Base-by-base conservation (phyloP, 2,888 invertebrate species). In the Lottia gigantea region DNA sequence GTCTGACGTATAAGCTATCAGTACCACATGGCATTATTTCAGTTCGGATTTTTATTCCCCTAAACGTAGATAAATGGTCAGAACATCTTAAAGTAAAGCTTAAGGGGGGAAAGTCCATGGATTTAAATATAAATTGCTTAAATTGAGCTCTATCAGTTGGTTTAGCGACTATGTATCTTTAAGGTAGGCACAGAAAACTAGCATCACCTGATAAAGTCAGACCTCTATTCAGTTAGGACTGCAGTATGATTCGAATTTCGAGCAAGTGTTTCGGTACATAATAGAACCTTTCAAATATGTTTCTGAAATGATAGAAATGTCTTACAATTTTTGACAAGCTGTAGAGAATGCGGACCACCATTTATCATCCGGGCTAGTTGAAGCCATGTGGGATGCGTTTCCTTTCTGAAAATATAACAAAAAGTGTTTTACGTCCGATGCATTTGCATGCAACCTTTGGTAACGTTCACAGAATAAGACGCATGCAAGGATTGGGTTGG, bases 291-390 rank as follows among this genome's bases (percentile, higher is more conserved):
- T n/a, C n/a, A n/a, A n/a, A n/a, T n/a, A n/a, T n/a, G n/a, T n/a
- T n/a, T n/a, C 31, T 19, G 7, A 63, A 19, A 62, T n/a, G 14
- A 19, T 15, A 11, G 16, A 66, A 31, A 23, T 15, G 31, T 79
- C 84, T 78, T 75, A 87, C 86, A 82, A 92, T 90, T 76, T 76
- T 15, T 86, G 79, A 74, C 88, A 84, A 7, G 86, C 83, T 45
- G 88, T 85, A 82, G 92, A 93, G 77, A 95, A 94, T 15, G 93
- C 92, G 2, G 91, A 78, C 94, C 94, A 95, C 87, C 91, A 95
- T 0, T 91, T 90, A 86, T 94, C 94, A 0, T 90, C 89, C 0
- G 90, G 87, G 77, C 93, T 92, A 1, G 92, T 89, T 80, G 92
- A 91, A 0, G 94, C 93, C 26, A 80, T n/a, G 1, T 71, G 72